Base-by-base conservation (phyloP, 2,888 invertebrate species). In the Macropis europaea region DNA sequence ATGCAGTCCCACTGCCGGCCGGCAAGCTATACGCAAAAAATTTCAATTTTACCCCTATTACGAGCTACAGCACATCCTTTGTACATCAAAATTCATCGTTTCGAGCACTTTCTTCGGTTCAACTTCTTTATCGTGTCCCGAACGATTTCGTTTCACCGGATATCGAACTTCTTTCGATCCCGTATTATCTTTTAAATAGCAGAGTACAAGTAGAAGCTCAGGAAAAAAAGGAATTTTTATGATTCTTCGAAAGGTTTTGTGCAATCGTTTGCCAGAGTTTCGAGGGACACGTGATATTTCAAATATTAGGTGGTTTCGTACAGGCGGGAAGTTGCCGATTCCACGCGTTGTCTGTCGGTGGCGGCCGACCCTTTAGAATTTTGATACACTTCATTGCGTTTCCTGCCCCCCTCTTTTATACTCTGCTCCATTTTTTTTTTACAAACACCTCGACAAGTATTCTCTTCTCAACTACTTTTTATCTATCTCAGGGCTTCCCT, bases 1-100 rank as follows among this genome's bases (percentile, higher is more conserved):
- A 75, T 81, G 81, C 81, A 79, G 32, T 59, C 69, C 73, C 64
- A 68, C 79, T 63, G 84, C 84, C 84, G 84, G 83, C 83, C 84
- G 84, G 84, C 84, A 53, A 67, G 56, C 42, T 47, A 15, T 17
- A 28, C 36, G 61, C 57, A 62, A 53, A 73, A 66, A 67, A 48
- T 59, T 63, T 40, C 36, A 32, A n/a, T 48, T 24, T 1, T 17
- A 28, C 17, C 13, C 52, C 9, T 15, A 19, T 34, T n/a, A n/a
- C 9, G 24, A 24, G 17, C 6, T 17, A 22, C 3, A 40, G 36
- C 9, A 50, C 5, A 9, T 5, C 3, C 13, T 1, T 34, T 34
- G 9, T 13, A 36, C 9, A 36, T 26, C 36, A 19, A 11, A 30
- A 56, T 45, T 5, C 9, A 26, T 38, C 32, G 26, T 38, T 57